phyloP scores from a whole-genome alignment of 2,888 invertebrate species.

The Lasius platythorax region DNA sequence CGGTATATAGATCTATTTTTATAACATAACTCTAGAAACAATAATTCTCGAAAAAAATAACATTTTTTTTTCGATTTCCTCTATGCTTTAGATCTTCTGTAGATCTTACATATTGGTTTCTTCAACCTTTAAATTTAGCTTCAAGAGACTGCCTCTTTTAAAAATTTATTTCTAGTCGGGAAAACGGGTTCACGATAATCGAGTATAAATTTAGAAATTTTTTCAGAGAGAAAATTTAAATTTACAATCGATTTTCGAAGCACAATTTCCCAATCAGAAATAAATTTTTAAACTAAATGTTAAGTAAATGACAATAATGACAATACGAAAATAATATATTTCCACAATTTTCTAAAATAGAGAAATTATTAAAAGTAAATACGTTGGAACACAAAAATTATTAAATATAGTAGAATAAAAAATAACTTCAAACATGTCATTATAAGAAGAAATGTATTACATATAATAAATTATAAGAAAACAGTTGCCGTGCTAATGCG shows the following conservation, averaged over 20 bases:
- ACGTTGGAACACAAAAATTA: neutral
- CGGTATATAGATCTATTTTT: neutral
- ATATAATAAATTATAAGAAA: neutral
- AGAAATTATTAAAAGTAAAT: neutral
- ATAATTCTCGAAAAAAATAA: neutral
- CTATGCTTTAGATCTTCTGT: neutral
- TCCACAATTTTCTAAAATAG: neutral
- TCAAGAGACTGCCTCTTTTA: neutral
- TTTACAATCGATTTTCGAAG: neutral
- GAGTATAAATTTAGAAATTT: slow-evolving; percentile 20
- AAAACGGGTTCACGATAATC: slow-evolving; percentile 4
- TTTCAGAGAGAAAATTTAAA: neutral
- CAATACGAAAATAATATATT: neutral
- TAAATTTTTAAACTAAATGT: slow-evolving; percentile 1
- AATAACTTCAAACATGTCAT: neutral
- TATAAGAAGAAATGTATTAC: neutral
- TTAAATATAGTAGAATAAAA: neutral
- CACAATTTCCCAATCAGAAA: neutral
- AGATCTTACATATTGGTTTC: neutral
- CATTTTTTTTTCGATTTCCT: neutral
- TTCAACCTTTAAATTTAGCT: neutral
- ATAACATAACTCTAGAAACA: neutral
- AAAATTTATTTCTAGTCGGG: slow-evolving; percentile 15
- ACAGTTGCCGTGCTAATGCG: neutral
- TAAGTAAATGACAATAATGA: neutral